Base-by-base conservation (phyloP, 1,140 invertebrate genomes). In the Macrostomum lignano region DNA sequence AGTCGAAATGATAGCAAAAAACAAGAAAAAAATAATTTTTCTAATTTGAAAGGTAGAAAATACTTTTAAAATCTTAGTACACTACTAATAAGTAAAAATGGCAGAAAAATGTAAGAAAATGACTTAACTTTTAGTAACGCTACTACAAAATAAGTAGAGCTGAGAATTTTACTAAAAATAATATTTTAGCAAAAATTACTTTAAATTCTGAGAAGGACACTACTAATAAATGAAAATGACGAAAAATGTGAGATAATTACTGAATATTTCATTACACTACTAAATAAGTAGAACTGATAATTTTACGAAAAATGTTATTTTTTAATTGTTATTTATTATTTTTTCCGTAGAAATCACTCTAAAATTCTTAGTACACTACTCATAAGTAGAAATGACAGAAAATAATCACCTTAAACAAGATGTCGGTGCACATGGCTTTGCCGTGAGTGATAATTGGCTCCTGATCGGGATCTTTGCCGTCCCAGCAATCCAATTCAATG, bases 401-500 rank as follows among this genome's bases (percentile, higher is more conserved):
- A 10, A 37, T 11, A 35, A 36, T 42, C 43, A 66, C 65, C 55
- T 74, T 78, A 33, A 82, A 81, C 44, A 68, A 70, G 41, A 93
- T 76, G 58, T 88, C 81, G 37, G 78, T 82, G 42, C 91, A 84
- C 55, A 93, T 76, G 3, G 84, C 93, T 53, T 84, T 91, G 35
- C 86, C 84, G 55, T 94, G 86, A 33, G 86, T 81, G 28, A 94
- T 88, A 21, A 91, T 70, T 7, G 84, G 84, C 58, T 93, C 84
- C 43, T 86, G 79, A 40, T 65, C 60, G 20, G 72, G 39, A 3
- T 45, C 47, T 25, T 41, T 51, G 1, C 79, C 77, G 52, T 93
- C 88, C 82, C 84, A 93, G 55, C 88, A 88, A 61, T 94, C 86
- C 39, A 94, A 64, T 51, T 94, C 86, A 1, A 94, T 75, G 55